phyloP scores from a whole-genome alignment of 2,113 vertebrate genomes.

The Puma concolor region DNA sequence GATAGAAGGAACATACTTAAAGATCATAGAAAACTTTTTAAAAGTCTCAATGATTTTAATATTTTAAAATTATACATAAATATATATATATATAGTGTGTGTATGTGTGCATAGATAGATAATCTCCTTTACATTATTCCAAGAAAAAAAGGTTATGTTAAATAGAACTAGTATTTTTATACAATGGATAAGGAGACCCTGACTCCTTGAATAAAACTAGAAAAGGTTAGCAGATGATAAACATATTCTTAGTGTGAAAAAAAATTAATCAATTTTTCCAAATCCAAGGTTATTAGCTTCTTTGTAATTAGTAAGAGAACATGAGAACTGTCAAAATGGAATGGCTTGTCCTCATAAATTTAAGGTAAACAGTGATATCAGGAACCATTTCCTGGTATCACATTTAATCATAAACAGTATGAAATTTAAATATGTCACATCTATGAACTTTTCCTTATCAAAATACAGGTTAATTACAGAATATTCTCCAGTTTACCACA shows the following conservation, averaged over 20 bases:
- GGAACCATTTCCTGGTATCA: background rate
- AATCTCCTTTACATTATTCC: background rate
- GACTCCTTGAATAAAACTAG: background rate
- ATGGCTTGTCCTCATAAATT: background rate
- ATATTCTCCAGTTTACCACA: conserved; percentile 35
- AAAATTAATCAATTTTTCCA: background rate
- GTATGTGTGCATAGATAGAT: background rate
- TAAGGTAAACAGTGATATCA: background rate
- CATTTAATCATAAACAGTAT: background rate
- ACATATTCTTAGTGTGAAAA: background rate
- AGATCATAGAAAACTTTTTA: background rate
- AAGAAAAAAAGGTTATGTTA: background rate
- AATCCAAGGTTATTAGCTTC: background rate
- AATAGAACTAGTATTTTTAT: background rate
- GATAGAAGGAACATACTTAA: too few species aligned
- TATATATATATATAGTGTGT: background rate
- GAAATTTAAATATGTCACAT: background rate
- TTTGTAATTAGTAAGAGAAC: background rate
- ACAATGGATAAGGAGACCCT: background rate
- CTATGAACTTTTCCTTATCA: background rate
- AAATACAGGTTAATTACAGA: background rate
- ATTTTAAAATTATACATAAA: background rate
- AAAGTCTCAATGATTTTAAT: background rate
- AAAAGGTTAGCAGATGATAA: background rate
- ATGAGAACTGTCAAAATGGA: background rate